Percentiles rank a stretch among this genome's conserved stretches.
Conservation (phyloP, 2,888 invertebrate genomes). For the Oithona nana region DNA sequence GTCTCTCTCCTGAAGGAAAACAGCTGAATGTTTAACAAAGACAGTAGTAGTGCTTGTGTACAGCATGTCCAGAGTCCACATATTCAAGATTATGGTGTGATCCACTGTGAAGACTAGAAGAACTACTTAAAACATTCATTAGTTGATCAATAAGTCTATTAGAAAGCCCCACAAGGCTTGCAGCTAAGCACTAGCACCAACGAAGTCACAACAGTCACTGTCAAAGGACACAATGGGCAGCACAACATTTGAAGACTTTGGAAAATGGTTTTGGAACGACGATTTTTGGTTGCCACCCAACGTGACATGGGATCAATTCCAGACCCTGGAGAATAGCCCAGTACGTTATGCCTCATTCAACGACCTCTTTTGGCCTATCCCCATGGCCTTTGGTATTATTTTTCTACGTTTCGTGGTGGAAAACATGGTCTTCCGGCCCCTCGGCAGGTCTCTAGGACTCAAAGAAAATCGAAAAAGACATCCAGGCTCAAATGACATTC, state of each 20-base stretch:
- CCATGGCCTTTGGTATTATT: background rate
- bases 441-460: background rate
- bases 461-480: background rate
- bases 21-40: too few species aligned
- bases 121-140: too few species aligned
- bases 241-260: background rate
- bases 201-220: too few species aligned
- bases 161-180: too few species aligned
- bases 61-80: too few species aligned
- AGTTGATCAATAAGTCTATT: too few species aligned
- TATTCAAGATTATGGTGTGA: too few species aligned
- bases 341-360: background rate
- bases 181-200: too few species aligned
- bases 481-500: background rate
- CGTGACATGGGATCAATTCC: constrained; percentile 18
- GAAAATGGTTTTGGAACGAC: constrained; percentile 15
- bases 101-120: too few species aligned
- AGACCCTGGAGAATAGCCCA: constrained; percentile 3
- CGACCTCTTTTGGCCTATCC: background rate
- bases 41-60: too few species aligned
- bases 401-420: background rate
- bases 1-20: too few species aligned
- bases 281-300: constrained; percentile 19
- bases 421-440: background rate
- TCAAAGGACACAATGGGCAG: too few species aligned